Conservation (phyloP, 2,797 vertebrate species). For the Monodelphis domestica region DNA sequence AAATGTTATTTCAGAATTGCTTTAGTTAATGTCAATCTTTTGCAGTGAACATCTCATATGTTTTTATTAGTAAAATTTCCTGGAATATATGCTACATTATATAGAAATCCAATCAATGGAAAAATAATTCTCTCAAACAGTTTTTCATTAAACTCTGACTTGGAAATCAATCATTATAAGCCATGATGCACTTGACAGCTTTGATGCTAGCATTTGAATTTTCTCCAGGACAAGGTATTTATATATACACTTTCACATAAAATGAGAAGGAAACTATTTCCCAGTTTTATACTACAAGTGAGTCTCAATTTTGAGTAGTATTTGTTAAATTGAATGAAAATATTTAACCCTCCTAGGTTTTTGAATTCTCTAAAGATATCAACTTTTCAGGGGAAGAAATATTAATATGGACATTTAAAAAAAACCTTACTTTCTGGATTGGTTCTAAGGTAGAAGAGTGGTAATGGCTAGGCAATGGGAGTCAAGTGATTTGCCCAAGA, state of each 20-base stretch:
- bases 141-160: slow-evolving; percentile 47
- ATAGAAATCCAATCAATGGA: neutral
- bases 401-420: slow-evolving; percentile 20
- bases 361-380: slow-evolving; percentile 28
- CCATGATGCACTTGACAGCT: slow-evolving; percentile 43
- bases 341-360: slow-evolving; percentile 28
- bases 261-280: slow-evolving; percentile 5
- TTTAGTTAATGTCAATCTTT: slow-evolving; percentile 27
- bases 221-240: slow-evolving; percentile 42
- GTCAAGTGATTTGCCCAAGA: too few species aligned
- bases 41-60: slow-evolving; percentile 40
- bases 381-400: neutral
- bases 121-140: slow-evolving; percentile 35
- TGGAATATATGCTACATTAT: slow-evolving; percentile 6
- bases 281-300: neutral
- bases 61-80: slow-evolving; percentile 38
- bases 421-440: too few species aligned
- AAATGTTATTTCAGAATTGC: neutral
- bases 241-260: neutral
- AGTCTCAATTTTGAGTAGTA: neutral
- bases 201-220: slow-evolving; percentile 52
- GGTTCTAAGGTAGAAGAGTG: too few species aligned
- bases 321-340: neutral
- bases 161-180: slow-evolving; percentile 15
- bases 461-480: too few species aligned